Base-by-base conservation (phyloP, 2,888 invertebrate genomes). In the Resseliella maxima region DNA sequence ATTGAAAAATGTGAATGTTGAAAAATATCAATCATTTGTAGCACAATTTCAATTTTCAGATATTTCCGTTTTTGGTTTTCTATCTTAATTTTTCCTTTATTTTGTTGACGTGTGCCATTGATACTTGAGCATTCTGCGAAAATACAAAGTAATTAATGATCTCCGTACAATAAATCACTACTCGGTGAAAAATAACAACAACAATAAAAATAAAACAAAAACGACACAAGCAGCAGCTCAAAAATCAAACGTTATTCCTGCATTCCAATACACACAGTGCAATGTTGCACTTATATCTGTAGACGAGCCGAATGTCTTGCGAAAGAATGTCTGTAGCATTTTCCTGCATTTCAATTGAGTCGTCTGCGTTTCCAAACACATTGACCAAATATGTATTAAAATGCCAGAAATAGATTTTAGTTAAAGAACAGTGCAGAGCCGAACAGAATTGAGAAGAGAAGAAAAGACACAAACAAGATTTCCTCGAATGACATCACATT, bases 401-500 rank as follows among this genome's bases (percentile, higher is more conserved):
- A 72, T 35, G 35, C 72, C 72, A 72, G 35, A 72, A 72, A 72
- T 72, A 72, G 72, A 72, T 72, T 72, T 59, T 31, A 31, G 27
- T 72, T 72, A 18, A 2, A 50, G 18, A 50, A 50, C 46, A 50
- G n/a, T n/a, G n/a, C n/a, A n/a, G n/a, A n/a, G n/a, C n/a, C n/a
- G n/a, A n/a, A n/a, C n/a, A n/a, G n/a, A n/a, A n/a, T n/a, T n/a
- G n/a, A n/a, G 18, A 41, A 41, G 50, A 50, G 50, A 8, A 18
- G 24, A 59, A 5, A 31, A 15, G 12, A 72, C 35, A 72, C 27
- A 72, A 72, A 31, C 31, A 72, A 72, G 31, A 72, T 72, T 72
- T 72, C 72, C 72, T 72, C 72, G 72, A 72, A 72, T 72, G 72
- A 72, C 72, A 72, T 72, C 72, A 72, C 72, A 72, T 72, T 72